Evolutionary conservation across 2,797 vertebrate species (phyloP), one percentile per base, ranked within the genome.

Genomic region (Microctenopoma stevenorrisi): DNA sequence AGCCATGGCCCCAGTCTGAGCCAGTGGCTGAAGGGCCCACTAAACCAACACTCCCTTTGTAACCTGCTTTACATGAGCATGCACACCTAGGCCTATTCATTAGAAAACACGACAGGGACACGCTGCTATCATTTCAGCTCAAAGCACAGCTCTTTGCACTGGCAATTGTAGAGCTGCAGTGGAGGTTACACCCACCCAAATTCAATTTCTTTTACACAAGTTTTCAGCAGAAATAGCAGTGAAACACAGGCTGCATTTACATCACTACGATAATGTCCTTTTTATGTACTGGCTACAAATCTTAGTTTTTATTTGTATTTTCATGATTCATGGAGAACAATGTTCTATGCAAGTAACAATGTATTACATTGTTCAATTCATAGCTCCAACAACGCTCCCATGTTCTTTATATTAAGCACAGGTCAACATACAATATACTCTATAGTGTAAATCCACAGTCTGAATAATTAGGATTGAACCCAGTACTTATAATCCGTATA

Each of bases 11-110:
- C 86, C 67, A 56, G 81, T 62, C 65, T 77, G 64, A 83, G 51
- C 63, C 71, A 52, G 65, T 76, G 81, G 62, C 68, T 72, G 76
- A 75, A 84, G 79, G 89, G 86, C 82, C 86, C 75, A 85, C 75
- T 74, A 59, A 76, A 76, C 68, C 66, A 79, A 83, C 71, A 71
- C 18, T 69, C 22, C 47, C 64, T 76, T 77, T 86, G 77, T 83
- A 76, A 77, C 62, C 76, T 78, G 72, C 72, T 68, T 75, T 52
- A 72, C 69, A 75, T 47, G 67, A 58, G 60, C 69, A 50, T 69
- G 58, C 64, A 86, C 77, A 81, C 80, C 81, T 74, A 73, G 57
- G 28, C 22, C 57, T 56, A n/a, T 72, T 63, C 64, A 65, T 48
- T n/a, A 51, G 28, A 47, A 61, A 58, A 71, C 76, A 74, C 58